Percentiles rank a stretch among this genome's conserved stretches.
These are phyloP conservation scores for Monopis laevigella DNA, from an alignment of 2,888 invertebrate species.

Conservation along the genomic window DNA sequence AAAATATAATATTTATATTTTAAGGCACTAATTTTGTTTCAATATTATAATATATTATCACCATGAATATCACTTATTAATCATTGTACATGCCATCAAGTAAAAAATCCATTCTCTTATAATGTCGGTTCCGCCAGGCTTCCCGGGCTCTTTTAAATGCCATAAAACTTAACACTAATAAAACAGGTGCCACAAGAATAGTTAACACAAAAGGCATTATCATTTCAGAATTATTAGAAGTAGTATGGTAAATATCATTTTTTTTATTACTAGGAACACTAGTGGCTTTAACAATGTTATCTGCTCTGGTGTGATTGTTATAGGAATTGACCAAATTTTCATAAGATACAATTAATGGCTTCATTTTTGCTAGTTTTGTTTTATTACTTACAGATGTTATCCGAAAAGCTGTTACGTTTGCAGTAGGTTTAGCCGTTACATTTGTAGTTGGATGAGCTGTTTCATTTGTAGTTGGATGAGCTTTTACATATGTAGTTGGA, in stretches of 20 bases:
- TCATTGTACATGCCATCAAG: conserved; percentile 92
- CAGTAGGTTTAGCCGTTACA: not conserved
- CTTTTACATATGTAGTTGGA: not conserved
- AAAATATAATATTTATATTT: too few species aligned
- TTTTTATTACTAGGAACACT: not conserved
- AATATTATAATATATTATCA: too few species aligned
- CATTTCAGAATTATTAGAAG: conserved; percentile 67
- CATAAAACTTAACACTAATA: conserved; percentile 73
- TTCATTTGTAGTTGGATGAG: not conserved
- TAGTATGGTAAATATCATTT: conserved; percentile 22
- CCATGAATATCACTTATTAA: conserved; percentile 42
- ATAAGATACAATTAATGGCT: conserved; percentile 37
- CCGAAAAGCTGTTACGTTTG: not conserved
- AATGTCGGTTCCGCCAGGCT: conserved; percentile 87
- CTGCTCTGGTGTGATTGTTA: conserved; percentile 26
- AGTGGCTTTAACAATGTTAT: not conserved
- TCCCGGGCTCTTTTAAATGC: conserved; percentile 77
- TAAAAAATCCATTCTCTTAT: conserved; percentile 87
- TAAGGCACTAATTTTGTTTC: too few species aligned
- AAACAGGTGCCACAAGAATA: conserved; percentile 78
- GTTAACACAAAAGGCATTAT: conserved; percentile 79
- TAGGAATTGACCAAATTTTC: conserved; percentile 25
- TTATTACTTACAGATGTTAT: not conserved
- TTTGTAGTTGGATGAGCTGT: not conserved
- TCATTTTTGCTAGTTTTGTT: conserved; percentile 23